A percentile compares a stretch with the other conserved stretches of the same genome.
phyloP scores from a whole-genome alignment of 2,888 invertebrate genomes.

The Dolichopus griseipennis region DNA sequence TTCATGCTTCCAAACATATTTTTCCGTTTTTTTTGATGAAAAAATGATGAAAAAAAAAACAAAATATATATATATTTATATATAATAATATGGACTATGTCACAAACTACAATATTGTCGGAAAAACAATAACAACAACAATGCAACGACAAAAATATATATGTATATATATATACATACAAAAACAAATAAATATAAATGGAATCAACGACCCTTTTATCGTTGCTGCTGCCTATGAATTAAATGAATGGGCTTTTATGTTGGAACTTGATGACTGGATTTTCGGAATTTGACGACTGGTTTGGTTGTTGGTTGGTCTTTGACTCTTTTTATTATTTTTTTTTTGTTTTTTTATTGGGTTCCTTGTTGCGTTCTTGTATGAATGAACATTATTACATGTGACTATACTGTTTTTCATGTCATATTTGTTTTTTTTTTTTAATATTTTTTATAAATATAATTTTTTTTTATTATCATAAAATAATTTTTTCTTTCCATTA shows the following conservation, averaged over 20 bases:
- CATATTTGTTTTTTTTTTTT: background rate
- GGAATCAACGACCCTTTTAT: conserved; percentile 3
- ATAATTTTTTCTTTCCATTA: too few species aligned
- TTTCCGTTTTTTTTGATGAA: background rate
- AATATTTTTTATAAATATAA: background rate
- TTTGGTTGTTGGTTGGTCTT: background rate
- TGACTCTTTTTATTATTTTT: background rate
- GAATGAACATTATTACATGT: conserved; percentile 11
- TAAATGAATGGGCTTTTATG: background rate
- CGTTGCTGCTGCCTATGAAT: background rate
- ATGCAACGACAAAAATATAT: too few species aligned
- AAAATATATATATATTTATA: too few species aligned
- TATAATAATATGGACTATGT: background rate
- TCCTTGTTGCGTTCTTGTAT: conserved; percentile 11
- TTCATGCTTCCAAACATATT: background rate
- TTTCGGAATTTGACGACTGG: too few species aligned
- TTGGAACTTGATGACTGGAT: too few species aligned
- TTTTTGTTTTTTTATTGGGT: background rate
- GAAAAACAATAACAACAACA: background rate
- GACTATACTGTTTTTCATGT: too few species aligned
- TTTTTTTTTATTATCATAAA: too few species aligned
- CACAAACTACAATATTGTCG: conserved; percentile 3
- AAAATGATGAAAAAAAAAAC: background rate
- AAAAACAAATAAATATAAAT: background rate
- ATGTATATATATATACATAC: too few species aligned